Evolutionary conservation across 92 coral and sea anemone species (phyloP).

Genomic region (Zoanthus solanderi): DNA sequence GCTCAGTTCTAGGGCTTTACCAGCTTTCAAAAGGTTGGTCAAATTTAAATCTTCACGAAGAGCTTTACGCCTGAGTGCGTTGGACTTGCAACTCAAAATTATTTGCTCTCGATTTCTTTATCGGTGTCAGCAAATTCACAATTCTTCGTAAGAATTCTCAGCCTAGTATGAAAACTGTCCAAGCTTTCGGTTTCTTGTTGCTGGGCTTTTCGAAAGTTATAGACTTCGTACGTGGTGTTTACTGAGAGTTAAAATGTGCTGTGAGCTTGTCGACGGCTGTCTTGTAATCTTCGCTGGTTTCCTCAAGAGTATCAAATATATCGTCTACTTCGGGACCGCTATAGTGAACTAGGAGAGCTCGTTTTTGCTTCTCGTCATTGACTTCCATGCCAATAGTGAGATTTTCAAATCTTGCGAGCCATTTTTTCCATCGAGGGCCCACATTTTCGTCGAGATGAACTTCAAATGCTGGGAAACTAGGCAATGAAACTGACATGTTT

Average conservation of each 20-base stretch:
- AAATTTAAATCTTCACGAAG: background rate
- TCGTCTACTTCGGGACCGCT: background rate
- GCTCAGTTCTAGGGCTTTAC: background rate
- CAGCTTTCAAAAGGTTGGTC: background rate
- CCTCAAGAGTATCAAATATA: background rate
- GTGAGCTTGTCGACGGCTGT: background rate
- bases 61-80: background rate
- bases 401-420: background rate
- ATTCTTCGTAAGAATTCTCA: background rate
- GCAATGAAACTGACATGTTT: background rate
- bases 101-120: background rate
- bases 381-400: background rate
- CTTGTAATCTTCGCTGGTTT: background rate
- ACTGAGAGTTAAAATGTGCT: no score
- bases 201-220: background rate
- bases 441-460: background rate
- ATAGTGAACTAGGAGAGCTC: slow-evolving; percentile 5
- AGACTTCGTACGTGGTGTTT: background rate
- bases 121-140: background rate
- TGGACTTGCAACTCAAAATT: background rate
- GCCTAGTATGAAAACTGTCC: background rate
- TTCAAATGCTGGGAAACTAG: background rate
- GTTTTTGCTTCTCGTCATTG: background rate
- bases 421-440: background rate
- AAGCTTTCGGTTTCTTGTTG: background rate